Percentiles rank a stretch among this genome's conserved stretches.
Conservation (phyloP, 2,797 vertebrate species). For the Anabacerthia variegaticeps region DNA sequence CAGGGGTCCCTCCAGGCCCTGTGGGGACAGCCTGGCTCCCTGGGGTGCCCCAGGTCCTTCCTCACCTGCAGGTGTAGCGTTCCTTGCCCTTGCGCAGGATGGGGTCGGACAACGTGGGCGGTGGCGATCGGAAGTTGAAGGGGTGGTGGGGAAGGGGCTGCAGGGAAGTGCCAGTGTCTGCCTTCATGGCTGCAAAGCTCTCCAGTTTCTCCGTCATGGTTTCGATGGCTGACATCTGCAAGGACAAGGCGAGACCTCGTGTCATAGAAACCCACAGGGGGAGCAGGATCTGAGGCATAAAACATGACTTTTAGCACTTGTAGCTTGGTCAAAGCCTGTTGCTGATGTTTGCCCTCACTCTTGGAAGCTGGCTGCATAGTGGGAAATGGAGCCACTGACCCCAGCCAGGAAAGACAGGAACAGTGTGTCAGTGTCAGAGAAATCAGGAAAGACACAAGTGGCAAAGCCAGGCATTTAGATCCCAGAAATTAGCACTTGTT, state of each 20-base stretch:
- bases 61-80: conserved; percentile 96
- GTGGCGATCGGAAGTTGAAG: conserved; percentile 94
- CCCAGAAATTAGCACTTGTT: not conserved
- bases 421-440: not conserved
- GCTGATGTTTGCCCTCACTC: not conserved
- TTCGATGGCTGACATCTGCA: conserved; percentile 97
- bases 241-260: not conserved
- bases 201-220: conserved; percentile 98
- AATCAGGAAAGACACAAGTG: not conserved
- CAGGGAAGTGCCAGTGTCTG: conserved; percentile 86
- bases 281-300: accelerated
- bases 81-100: conserved; percentile 99
- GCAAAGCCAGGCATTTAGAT: not conserved
- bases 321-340: not conserved
- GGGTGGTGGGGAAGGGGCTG: conserved; percentile 94
- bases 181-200: conserved; percentile 92
- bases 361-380: not conserved
- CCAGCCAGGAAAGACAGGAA: not conserved
- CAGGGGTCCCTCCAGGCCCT: accelerated
- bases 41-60: not conserved
- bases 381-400: not conserved
- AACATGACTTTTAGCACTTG: accelerated
- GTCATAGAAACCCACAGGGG: not conserved
- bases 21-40: accelerated
- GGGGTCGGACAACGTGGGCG: conserved; percentile 94